Base-by-base conservation (phyloP, 2,113 vertebrate species). In the Hepsetus odoe region DNA sequence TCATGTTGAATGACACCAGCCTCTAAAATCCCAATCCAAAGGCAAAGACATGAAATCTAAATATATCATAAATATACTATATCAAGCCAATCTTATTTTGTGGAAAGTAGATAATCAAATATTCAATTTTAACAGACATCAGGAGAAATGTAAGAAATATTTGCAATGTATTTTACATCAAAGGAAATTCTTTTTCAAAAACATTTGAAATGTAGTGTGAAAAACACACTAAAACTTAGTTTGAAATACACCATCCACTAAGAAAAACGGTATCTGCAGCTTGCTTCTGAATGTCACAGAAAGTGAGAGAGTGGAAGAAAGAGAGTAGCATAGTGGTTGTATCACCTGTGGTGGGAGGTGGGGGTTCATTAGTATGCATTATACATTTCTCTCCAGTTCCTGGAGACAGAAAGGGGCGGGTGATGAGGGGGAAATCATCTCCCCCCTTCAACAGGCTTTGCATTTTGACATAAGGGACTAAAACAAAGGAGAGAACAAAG, bases 281-380 rank as follows among this genome's bases (percentile, higher is more conserved):
- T 51, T 70, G 30, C 69, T 53, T 40, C 71, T 74, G 40, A 67
- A 51, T 79, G 42, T 83, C 68, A 67, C 4, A 40, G n/a, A 42
- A 56, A 68, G 74, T 32, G 20, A 42, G 20, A 51, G 40, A 59
- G 18, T 8, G 24, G 65, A 53, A 61, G 70, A 72, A 78, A 38
- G 35, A 53, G 38, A 67, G 46, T 75, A 59, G 61, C 30, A 78
- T 55, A 32, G 77, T 64, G 82, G 74, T 77, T 69, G 74, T 64
- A 80, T 67, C 78, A 83, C 82, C 82, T 83, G 78, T 83, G 69
- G 55, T 77, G 77, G 72, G 82, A 77, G 74, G 69, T 77, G 78
- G 74, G 74, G 78, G 58, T 70, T 80, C 74, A 80, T 80, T 83
- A 83, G 78, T 80, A 83, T 83, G 76, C 82, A 70, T 80, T 77